These are phyloP conservation scores for Siphamia tubifer DNA, from an alignment of 2,113 vertebrate species.

Conservation along the genomic window DNA sequence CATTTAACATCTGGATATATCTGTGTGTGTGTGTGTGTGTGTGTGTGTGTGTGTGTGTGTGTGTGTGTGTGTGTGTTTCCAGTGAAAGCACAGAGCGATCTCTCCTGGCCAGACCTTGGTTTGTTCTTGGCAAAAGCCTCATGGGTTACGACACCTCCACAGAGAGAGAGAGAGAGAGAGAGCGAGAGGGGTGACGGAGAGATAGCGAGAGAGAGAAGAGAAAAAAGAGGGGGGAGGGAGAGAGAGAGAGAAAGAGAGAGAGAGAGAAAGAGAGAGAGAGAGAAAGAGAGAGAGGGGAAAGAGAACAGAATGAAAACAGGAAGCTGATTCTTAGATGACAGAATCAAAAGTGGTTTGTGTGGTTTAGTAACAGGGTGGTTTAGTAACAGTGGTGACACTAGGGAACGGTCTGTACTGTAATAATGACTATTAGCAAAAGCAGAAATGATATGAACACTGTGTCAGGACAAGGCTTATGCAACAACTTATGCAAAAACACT, in stretches of 20 bases:
- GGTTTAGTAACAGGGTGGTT: conserved; percentile 75
- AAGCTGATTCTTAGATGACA: conserved; percentile 79
- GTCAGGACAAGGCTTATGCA: conserved; percentile 68
- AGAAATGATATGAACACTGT: conserved; percentile 69
- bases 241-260: conserved; percentile 17
- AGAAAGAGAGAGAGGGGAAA: background rate
- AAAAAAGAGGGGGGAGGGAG: conserved; percentile 37
- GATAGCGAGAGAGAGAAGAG: background rate
- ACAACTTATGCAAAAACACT: conserved; percentile 71
- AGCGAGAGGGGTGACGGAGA: too few relatives aligned
- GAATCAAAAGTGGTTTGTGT: conserved; percentile 52
- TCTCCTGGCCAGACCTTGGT: conserved; percentile 67
- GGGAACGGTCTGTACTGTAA: conserved; percentile 78
- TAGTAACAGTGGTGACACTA: conserved; percentile 74
- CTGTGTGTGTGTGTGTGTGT: conserved; percentile 34
- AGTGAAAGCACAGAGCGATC: conserved; percentile 56
- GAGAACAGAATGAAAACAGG: conserved; percentile 80
- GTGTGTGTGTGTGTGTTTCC: conserved; percentile 35
- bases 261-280: background rate
- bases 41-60: conserved; percentile 32
- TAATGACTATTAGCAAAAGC: conserved; percentile 68
- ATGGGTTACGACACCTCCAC: conserved; percentile 72
- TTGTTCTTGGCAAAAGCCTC: conserved; percentile 71
- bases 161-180: conserved; percentile 16
- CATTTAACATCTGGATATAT: conserved; percentile 62